Conservation (phyloP, 1,140 invertebrate species). For the Homalodisca vitripennis region DNA sequence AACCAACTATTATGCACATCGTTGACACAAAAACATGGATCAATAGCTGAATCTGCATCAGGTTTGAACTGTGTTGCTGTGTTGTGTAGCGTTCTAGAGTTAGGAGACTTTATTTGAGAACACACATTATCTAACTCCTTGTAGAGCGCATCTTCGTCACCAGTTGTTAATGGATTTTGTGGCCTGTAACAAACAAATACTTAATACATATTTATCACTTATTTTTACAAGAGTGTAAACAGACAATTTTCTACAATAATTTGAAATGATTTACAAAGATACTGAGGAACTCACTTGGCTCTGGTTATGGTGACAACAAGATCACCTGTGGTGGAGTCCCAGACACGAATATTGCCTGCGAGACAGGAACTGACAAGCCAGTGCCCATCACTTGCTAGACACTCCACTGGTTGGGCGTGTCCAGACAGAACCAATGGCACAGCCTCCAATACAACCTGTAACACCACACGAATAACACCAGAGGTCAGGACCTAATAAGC, state of each 20-base stretch:
- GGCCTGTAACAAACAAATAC: too few species aligned
- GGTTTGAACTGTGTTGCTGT: background rate
- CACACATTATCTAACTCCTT: constrained; percentile 20
- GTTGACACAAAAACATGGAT: too few species aligned
- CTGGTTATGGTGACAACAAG: constrained; percentile 72
- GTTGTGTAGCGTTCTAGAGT: background rate
- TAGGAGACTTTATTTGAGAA: too few species aligned
- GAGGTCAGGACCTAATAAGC: too few species aligned
- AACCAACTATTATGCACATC: too few species aligned
- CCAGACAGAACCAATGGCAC: constrained; percentile 73
- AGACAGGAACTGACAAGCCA: constrained; percentile 86
- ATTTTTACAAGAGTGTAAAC: too few species aligned
- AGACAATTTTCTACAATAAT: too few species aligned
- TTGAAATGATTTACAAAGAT: too few species aligned
- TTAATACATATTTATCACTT: too few species aligned
- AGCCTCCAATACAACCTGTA: constrained; percentile 80
- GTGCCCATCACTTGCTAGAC: constrained; percentile 80
- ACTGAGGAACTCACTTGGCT: constrained; percentile 54
- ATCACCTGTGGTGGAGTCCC: constrained; percentile 87
- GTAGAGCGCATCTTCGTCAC: constrained; percentile 24
- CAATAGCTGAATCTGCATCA: background rate
- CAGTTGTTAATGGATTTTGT: background rate
- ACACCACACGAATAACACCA: too few species aligned
- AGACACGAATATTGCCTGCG: constrained; percentile 85
- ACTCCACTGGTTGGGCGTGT: constrained; percentile 85